Base-by-base conservation (phyloP, 2,113 vertebrate species). In the Scatophagus argus region DNA sequence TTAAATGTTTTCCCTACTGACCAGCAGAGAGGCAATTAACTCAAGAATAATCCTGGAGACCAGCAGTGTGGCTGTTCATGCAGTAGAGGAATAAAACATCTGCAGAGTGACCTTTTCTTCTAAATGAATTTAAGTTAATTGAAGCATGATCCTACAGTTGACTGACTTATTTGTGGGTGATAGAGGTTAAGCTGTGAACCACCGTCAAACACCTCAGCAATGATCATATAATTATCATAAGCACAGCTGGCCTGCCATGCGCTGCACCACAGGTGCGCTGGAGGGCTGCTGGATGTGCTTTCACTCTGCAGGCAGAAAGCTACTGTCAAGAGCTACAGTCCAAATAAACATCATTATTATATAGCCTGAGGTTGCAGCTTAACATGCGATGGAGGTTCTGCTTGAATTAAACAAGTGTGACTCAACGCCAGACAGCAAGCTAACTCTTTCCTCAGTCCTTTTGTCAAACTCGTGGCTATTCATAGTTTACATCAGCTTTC, bases 291-390 rank as follows among this genome's bases (percentile, higher is more conserved):
- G 77, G 73, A 75, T 84, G 10, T 69, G 64, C 36, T 82, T 82
- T 78, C 41, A 74, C 44, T 67, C 82, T 71, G 81, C 79, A 41
- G 83, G 74, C 56, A 21, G 60, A 78, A 56, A 56, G 39, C 77
- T 58, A 36, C 38, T 44, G 67, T 86, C 69, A 77, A 74, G 70
- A 83, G 71, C 68, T 70, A 56, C 63, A 66, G 85, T 88, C 74
- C 73, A 86, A 81, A 87, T 87, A 85, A 83, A 84, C 85, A 88
- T 86, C 74, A 88, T 89, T 90, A 88, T 82, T 85, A 84, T 59
- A 66, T 74, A 85, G 82, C 84, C 87, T 79, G 17, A 39, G 80
- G 89, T 86, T 52, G 69, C 51, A 80, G 59, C 75, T 84, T 82
- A 77, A 75, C 71, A 43, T 77, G 34, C 43, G 59, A 74, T 83